Base-by-base conservation (phyloP, 2,797 vertebrate genomes). In the Ceyx erithaca region DNA sequence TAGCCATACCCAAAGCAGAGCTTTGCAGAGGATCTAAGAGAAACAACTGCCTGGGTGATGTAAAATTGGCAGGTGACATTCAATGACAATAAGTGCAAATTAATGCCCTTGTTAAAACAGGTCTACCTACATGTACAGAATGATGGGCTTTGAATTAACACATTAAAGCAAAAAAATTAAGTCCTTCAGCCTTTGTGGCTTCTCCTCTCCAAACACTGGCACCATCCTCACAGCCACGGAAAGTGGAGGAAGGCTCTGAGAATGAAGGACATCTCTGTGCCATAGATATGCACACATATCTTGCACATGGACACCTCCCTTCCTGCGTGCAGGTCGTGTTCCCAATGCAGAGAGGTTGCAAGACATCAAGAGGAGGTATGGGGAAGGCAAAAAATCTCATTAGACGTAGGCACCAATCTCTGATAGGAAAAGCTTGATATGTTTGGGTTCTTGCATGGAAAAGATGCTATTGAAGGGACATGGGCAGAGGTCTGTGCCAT, bases 71-170 rank as follows among this genome's bases (percentile, higher is more conserved):
- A 81, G 71, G 68, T 85, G 59, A 79, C 88, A 90, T 43, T 81
- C 75, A 62, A 67, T 48, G 12, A 17, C 5, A 4, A 4, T 71
- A 81, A 76, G 21, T 55, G 59, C 67, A 86, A 90, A 72, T 79
- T 54, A 94, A 85, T 70, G 84, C 20, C 63, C 35, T 69, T 79
- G 63, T 81, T 90, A 79, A 71, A 86, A 45, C 55, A 61, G 67
- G 35, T 40, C 85, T 85, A 67, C 33, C 68, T 63, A 52, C 20
- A 35, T 5, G 35, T 12, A 55, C 46, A 75, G 80, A 58, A 62
- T 14, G 21, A 85, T 31, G 58, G 30, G 30, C 21, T 85, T 51
- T 43, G 63, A 80, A 51, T 83, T 64, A 93, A 33, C 30, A 22
- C 21, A 26, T 26, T 80, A 12, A 58, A 70, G 66, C 40, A 69